phyloP scores from a whole-genome alignment of 2,113 vertebrate genomes.

The Nettapus auritus region DNA sequence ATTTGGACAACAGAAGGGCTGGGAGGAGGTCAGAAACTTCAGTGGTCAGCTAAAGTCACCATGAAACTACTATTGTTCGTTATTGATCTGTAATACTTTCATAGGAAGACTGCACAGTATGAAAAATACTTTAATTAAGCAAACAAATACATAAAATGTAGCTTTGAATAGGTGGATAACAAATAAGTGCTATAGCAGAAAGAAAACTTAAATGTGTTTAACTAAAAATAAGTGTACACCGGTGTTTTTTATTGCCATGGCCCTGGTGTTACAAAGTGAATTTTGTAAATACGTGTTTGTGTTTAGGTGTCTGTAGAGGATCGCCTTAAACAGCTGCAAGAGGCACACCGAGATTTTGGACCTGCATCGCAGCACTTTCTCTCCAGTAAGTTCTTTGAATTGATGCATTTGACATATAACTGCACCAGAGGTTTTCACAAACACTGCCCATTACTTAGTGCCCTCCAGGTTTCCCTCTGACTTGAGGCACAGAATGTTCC shows the following conservation, averaged over 20 bases:
- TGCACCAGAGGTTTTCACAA: neutral
- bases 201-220: neutral
- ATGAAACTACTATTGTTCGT: neutral
- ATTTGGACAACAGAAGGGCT: neutral
- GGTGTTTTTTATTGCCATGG: neutral
- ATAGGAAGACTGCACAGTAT: neutral
- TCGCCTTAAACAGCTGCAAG: slow-evolving; percentile 91
- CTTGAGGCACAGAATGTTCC: neutral
- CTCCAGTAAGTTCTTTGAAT: slow-evolving; percentile 86
- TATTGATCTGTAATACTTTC: slow-evolving; percentile 3
- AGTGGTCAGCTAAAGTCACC: neutral
- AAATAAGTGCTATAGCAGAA: neutral
- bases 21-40: neutral
- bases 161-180: neutral
- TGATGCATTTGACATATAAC: neutral
- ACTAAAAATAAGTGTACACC: neutral
- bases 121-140: neutral
- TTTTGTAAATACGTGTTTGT: neutral
- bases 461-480: neutral
- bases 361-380: slow-evolving; percentile 96
- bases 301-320: slow-evolving; percentile 91
- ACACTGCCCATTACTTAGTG: neutral
- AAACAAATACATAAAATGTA: neutral
- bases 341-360: slow-evolving; percentile 94
- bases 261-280: neutral